Base-by-base conservation (phyloP, 2,113 vertebrate species). In the Heloderma charlesbogerti region DNA sequence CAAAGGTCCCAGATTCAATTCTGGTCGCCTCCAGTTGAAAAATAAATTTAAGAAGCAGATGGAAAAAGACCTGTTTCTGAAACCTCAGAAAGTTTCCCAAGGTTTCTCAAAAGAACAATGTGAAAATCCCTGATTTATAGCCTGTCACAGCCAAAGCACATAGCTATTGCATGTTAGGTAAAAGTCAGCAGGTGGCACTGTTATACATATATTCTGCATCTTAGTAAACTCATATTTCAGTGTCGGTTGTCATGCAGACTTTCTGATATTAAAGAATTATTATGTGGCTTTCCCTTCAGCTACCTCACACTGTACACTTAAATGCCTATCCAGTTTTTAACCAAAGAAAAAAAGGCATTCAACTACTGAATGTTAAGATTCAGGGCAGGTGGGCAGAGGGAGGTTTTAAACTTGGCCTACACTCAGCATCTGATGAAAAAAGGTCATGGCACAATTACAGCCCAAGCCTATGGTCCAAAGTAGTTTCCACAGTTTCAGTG, bases 161-260 rank as follows among this genome's bases (percentile, higher is more conserved):
- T 7, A 51, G 7, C 8, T 27, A 75, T n/a, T 74, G 31, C 48
- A 75, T 57, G 2, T 2, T 29, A 29, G 20, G 25, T 10, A n/a
- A 15, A 81, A 51, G 66, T 29, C 88, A 72, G 88, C 67, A 89
- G 88, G n/a, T 89, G 88, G 88, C 88, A 72, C 79, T 82, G 48
- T 89, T 83, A 63, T 34, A 77, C 72, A 60, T 34, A 81, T 51
- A 67, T 71, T 80, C n/a, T 77, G 51, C 9, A 22, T 72, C 8
- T 54, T 71, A 43, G 34, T 16, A 40, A 15, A 85, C 25, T 12
- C 45, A 12, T 16, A 4, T 20, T 29, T 22, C 34, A 25, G 7
- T 16, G 29, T 6, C 63, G 20, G 54, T 60, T 40, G 22, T 43
- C 51, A 60, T 60, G 16, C 78, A 31, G 7, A 51, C 29, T 54